Evolutionary conservation across 2,888 invertebrate genomes (phyloP).

Genomic region (Dryomyza anilis): DNA sequence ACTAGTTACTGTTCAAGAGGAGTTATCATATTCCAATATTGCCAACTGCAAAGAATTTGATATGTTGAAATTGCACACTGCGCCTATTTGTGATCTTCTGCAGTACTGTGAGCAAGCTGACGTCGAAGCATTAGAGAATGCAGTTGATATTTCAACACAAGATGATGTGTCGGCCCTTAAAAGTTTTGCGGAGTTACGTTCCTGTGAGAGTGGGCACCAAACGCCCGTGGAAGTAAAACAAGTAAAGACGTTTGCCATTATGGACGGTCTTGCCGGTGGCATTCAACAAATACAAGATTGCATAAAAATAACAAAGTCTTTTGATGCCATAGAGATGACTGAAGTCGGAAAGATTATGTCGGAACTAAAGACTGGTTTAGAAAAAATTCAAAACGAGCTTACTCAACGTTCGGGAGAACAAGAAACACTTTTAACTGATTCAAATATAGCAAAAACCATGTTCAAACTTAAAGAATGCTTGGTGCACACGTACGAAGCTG

Average conservation of each 20-base stretch:
- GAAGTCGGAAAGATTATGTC: constrained; percentile 48
- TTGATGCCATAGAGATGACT: constrained; percentile 43
- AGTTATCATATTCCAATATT: constrained; percentile 35
- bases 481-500: constrained; percentile 56
- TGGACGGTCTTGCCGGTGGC: constrained; percentile 47
- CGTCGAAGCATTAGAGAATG: constrained; percentile 59
- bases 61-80: constrained; percentile 39
- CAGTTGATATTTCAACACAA: constrained; percentile 65
- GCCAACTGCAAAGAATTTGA: constrained; percentile 40
- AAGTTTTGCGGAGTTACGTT: constrained; percentile 61
- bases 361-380: constrained; percentile 47
- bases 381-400: constrained; percentile 43
- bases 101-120: constrained; percentile 53
- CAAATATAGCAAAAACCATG: constrained; percentile 53
- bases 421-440: constrained; percentile 44
- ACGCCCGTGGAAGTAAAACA: constrained; percentile 24
- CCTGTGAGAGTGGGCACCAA: constrained; percentile 19
- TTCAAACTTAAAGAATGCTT: constrained; percentile 56
- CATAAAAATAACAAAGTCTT: constrained; percentile 42
- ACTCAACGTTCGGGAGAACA: constrained; percentile 35
- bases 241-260: constrained; percentile 35
- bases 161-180: constrained; percentile 67
- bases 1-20: constrained; percentile 43
- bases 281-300: constrained; percentile 55
- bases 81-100: constrained; percentile 40